Conservation (phyloP, 2,113 vertebrate species). For the Corapipo altera region DNA sequence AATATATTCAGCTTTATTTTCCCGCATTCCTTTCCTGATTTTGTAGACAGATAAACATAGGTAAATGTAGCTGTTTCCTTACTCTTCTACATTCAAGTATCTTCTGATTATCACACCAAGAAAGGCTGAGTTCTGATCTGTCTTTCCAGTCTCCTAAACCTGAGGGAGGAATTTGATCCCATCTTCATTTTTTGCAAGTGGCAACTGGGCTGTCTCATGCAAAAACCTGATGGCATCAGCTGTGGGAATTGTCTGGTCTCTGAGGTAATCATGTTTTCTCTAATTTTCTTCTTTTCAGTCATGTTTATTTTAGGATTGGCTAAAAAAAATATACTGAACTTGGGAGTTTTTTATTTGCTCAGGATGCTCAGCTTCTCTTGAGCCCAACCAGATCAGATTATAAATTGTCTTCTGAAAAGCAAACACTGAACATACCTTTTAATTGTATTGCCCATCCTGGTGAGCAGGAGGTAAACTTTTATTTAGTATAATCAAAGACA, state of each 20-base stretch:
- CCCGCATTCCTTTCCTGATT: background rate
- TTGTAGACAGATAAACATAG: background rate
- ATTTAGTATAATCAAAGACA: background rate
- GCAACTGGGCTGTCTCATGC: background rate
- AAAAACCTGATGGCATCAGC: background rate
- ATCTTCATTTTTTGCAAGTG: background rate
- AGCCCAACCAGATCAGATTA: background rate
- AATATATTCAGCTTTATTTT: background rate
- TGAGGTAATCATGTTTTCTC: background rate
- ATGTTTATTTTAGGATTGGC: background rate
- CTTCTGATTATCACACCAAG: background rate
- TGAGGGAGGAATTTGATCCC: background rate
- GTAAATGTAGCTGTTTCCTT: background rate
- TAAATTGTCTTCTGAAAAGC: background rate
- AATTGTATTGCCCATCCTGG: background rate
- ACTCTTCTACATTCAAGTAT: background rate
- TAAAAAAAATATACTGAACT: background rate
- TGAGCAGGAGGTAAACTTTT: background rate
- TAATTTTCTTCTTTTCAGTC: background rate
- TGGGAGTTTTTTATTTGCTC: background rate
- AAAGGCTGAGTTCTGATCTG: background rate
- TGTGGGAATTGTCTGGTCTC: background rate
- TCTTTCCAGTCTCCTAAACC: background rate
- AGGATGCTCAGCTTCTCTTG: background rate
- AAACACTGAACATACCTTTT: background rate